Conservation (phyloP, 2,113 vertebrate species). For the Empidonax alnorum region DNA sequence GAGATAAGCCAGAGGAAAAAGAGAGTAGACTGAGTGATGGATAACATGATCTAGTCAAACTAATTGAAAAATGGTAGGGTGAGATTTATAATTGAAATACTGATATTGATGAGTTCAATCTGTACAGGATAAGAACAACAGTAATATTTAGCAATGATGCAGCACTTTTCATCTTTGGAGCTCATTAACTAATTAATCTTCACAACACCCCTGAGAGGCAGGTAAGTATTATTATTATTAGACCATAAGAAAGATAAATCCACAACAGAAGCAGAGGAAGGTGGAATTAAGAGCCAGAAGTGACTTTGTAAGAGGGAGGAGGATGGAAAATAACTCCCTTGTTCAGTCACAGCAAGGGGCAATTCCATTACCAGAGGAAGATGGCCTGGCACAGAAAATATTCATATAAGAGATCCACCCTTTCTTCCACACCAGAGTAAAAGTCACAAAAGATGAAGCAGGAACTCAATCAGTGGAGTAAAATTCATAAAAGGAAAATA, state of each 20-base stretch:
- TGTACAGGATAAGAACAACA: slow-evolving; percentile 48
- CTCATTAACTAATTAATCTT: slow-evolving; percentile 71
- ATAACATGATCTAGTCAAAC: slow-evolving; percentile 52
- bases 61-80: slow-evolving; percentile 51
- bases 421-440: not conserved
- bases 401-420: not conserved
- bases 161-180: slow-evolving; percentile 58
- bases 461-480: not conserved
- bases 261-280: slow-evolving; percentile 20
- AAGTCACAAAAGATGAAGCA: not conserved
- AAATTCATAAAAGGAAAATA: slow-evolving; percentile 4
- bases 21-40: slow-evolving; percentile 34
- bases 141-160: slow-evolving; percentile 66
- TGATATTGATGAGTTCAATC: slow-evolving; percentile 42
- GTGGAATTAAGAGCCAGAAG: slow-evolving; percentile 25
- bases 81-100: slow-evolving; percentile 50
- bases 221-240: slow-evolving; percentile 66
- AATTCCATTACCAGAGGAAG: slow-evolving; percentile 16
- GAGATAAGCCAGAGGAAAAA: slow-evolving; percentile 34
- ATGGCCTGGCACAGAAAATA: not conserved
- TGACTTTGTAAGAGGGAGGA: not conserved
- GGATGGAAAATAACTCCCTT: not conserved
- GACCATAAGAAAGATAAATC: slow-evolving; percentile 53
- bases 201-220: slow-evolving; percentile 60
- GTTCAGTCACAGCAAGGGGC: not conserved